Conservation (phyloP, 2,113 vertebrate species). For the Entomyzon cyanotis region DNA sequence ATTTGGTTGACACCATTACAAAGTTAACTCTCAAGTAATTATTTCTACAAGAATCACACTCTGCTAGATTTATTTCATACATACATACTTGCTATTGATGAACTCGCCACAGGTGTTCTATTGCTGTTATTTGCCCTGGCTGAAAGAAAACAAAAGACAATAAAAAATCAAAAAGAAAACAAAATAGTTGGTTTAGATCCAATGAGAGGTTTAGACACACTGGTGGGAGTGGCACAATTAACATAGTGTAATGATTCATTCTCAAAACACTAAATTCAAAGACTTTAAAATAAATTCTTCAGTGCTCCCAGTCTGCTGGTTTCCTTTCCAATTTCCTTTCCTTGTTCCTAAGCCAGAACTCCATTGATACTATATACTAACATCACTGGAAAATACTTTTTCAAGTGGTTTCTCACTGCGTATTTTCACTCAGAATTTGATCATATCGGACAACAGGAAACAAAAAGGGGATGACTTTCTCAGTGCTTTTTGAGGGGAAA, state of each 20-base stretch:
- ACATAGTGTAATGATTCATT: not conserved
- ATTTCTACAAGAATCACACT: not conserved
- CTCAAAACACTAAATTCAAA: not conserved
- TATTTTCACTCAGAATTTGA: not conserved
- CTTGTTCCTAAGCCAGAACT: not conserved
- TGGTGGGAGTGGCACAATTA: not conserved
- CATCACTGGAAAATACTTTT: not conserved
- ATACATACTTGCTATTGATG: not conserved
- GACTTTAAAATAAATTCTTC: not conserved
- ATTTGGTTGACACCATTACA: not conserved
- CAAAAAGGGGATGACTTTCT: not conserved
- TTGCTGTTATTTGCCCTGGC: not conserved
- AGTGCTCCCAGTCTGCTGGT: not conserved
- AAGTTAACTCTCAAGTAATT: not conserved
- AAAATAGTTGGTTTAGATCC: not conserved
- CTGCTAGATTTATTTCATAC: not conserved
- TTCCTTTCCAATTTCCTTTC: not conserved
- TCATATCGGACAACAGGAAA: not conserved
- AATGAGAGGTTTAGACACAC: not conserved
- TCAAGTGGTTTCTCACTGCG: not conserved
- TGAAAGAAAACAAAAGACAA: not conserved
- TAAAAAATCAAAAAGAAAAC: not conserved
- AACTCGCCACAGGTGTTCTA: not conserved
- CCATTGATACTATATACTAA: not conserved
- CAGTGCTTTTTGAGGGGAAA: not conserved